Evolutionary conservation across 2,888 invertebrate species (phyloP).

Genomic region (Bimastos eiseni): DNA sequence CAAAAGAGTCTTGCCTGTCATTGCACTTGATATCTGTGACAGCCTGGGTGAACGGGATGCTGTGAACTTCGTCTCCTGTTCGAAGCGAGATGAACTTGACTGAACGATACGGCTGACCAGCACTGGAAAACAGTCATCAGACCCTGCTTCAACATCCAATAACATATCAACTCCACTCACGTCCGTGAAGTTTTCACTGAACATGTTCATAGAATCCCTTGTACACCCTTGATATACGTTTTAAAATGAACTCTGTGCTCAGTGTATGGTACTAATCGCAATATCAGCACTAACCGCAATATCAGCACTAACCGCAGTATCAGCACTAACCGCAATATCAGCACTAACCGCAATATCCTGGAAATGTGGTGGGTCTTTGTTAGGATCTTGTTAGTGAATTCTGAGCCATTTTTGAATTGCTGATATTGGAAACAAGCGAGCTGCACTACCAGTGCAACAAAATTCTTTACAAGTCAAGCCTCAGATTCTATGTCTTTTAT

Average conservation of each 20-base stretch:
- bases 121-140: conserved; percentile 48
- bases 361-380: too few relatives aligned
- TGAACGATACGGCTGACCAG: conserved; percentile 62
- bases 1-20: conserved; percentile 65
- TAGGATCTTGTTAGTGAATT: not conserved
- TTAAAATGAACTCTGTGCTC: not conserved
- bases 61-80: conserved; percentile 81
- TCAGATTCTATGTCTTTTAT: not conserved
- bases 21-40: conserved; percentile 87
- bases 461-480: too few relatives aligned
- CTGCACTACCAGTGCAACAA: not conserved
- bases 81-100: conserved; percentile 73
- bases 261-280: too few relatives aligned
- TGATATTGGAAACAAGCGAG: not conserved
- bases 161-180: not conserved
- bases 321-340: too few relatives aligned
- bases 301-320: too few relatives aligned
- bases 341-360: not conserved
- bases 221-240: not conserved
- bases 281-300: too few relatives aligned
- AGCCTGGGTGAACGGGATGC: conserved; percentile 83
- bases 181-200: not conserved
- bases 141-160: not conserved
- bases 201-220: not conserved
- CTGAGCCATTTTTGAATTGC: not conserved